Conservation (phyloP, 2,888 invertebrate genomes). For the Agonum fuliginosum region DNA sequence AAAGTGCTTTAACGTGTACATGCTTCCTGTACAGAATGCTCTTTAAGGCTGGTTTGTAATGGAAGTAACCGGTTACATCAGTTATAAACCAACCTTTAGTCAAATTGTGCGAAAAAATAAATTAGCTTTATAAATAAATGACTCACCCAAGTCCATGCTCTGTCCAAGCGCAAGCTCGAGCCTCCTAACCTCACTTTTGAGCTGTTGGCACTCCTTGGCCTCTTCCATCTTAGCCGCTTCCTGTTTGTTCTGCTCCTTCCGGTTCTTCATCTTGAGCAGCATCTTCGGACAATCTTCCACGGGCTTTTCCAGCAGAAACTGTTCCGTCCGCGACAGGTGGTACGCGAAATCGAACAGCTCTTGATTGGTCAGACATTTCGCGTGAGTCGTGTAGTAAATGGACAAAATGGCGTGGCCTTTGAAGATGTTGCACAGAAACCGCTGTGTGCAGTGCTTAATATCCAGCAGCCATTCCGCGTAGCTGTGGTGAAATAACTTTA, state of each 20-base stretch:
- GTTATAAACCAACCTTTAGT: too few species aligned
- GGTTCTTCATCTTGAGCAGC: conserved; percentile 65
- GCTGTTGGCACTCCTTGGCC: too few species aligned
- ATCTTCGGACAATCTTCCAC: conserved; percentile 72
- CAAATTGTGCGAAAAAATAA: too few species aligned
- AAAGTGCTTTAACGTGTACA: too few species aligned
- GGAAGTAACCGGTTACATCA: too few species aligned
- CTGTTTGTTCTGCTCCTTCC: conserved; percentile 68
- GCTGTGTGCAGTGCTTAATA: conserved; percentile 98
- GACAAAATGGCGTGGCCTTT: conserved; percentile 93
- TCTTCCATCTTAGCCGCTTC: too few species aligned
- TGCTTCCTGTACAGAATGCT: too few species aligned
- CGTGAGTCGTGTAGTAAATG: conserved; percentile 86
- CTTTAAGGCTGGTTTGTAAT: too few species aligned
- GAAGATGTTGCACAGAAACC: conserved; percentile 90
- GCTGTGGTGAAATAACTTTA: conserved; percentile 92
- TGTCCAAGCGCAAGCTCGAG: too few species aligned
- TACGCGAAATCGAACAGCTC: conserved; percentile 85
- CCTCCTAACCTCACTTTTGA: too few species aligned
- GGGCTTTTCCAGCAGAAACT: conserved; percentile 74
- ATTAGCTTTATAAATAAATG: too few species aligned
- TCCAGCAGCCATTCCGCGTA: conserved; percentile 96
- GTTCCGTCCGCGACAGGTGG: conserved; percentile 81
- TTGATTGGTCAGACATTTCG: conserved; percentile 80
- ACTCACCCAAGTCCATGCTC: too few species aligned